Evolutionary conservation across 1,140 invertebrate genomes (phyloP).

Genomic region (Meloidogyne chitwoodi): DNA sequence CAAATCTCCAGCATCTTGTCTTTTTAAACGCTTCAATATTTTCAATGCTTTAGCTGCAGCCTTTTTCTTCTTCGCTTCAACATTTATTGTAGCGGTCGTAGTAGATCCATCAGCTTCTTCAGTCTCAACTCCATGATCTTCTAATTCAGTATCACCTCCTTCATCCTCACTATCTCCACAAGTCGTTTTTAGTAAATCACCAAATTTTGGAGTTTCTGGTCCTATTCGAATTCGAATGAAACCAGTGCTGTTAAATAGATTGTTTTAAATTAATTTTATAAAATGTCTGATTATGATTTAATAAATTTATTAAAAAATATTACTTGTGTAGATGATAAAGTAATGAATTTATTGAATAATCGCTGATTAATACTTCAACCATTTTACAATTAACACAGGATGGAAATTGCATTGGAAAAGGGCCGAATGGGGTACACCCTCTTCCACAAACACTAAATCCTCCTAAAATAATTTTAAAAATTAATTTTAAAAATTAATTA

Average conservation of each 20-base stretch:
- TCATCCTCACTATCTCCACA: conserved; percentile 48
- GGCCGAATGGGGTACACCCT: conserved; percentile 56
- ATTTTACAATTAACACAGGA: conserved; percentile 46
- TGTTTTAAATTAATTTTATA: no score
- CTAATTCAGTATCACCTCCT: conserved; percentile 42
- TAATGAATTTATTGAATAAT: conserved; percentile 57
- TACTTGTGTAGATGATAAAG: conserved; percentile 54
- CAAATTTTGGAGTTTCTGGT: conserved; percentile 58
- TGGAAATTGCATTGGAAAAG: conserved; percentile 57
- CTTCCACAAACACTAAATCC: conserved; percentile 49
- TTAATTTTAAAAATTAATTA: background rate
- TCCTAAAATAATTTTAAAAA: conserved; percentile 14
- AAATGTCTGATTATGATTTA: no score
- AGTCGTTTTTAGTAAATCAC: conserved; percentile 56
- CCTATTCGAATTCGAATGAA: conserved; percentile 54
- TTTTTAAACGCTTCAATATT: background rate
- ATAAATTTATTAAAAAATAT: background rate
- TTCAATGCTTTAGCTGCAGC: background rate
- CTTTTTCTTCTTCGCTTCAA: conserved; percentile 8
- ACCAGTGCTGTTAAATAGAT: conserved; percentile 39
- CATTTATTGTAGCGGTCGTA: background rate
- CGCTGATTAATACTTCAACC: conserved; percentile 54
- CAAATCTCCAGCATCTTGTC: conserved; percentile 38
- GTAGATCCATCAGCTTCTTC: background rate
- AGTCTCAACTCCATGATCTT: conserved; percentile 51